Evolutionary conservation across 2,113 vertebrate genomes (phyloP), one percentile per base, ranked within the genome.

Genomic region (Entelurus aequoreus): DNA sequence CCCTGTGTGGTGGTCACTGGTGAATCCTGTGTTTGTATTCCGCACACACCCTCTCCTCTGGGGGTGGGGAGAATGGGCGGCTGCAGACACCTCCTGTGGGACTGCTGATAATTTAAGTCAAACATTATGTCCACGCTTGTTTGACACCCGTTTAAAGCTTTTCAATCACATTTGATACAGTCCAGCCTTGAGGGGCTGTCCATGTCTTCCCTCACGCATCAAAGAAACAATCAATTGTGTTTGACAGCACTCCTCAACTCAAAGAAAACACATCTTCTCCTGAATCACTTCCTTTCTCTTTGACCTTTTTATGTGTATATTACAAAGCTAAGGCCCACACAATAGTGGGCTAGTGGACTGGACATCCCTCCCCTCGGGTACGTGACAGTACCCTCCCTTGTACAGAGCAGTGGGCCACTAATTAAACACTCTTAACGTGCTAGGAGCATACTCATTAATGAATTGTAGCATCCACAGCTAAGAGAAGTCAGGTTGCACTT

Each of bases 51-150:
- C 71, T 59, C 54, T 14, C 65, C 84, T 84, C 82, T 75, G 56
- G 85, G 81, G 85, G 84, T 71, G 48, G 50, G 55, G 55, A 15
- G 53, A 15, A 15, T 16, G 54, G 13, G 54, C 40, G 16, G 78
- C 62, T 61, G 66, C 77, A 62, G 65, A 48, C 53, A 69, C 77
- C 72, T 65, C 84, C 86, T 79, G 67, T 60, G 87, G 85, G 86
- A 84, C 77, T 52, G 56, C 77, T 78, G 86, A 83, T 86, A 87
- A 87, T 88, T 84, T 83, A 88, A 86, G 84, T 88, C 86, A 87
- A 87, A 88, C 87, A 88, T 72, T 69, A 84, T 86, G 87, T 86
- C 78, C 62, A 57, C 0, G 68, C 84, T 86, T 88, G 87, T 88
- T 87, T 86, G 84, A 84, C 84, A 84, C 83, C 82, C 80, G 76